Base-by-base conservation (phyloP, 2,113 vertebrate genomes). In the Podocnemis expansa region DNA sequence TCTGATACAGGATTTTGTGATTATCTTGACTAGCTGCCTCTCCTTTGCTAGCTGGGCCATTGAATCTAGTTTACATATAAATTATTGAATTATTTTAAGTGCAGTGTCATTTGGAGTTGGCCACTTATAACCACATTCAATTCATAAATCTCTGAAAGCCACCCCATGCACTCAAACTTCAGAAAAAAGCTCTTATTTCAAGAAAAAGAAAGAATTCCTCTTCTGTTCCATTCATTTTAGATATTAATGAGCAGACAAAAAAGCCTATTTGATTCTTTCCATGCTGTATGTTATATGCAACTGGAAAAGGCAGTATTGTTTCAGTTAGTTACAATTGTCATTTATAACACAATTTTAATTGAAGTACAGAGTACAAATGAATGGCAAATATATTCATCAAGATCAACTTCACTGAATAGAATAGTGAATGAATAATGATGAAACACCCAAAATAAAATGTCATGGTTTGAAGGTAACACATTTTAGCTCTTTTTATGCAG, bases 291-390 rank as follows among this genome's bases (percentile, higher is more conserved):
- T n/a, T 81, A 81, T 73, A 75, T 90, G 85, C 85, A 67, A 78
- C 84, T 96, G 82, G 85, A 93, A 96, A 96, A 94, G 67, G 75
- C 95, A 90, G 43, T 13, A 86, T 91, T 95, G 78, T 93, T 95
- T 89, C 89, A 76, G 87, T 95, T 94, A 85, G 51, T 92, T 94
- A 92, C 2, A 89, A 25, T 91, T 5, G 8, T 96, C 54, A 94
- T 85, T 94, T 94, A 82, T 67, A 95, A 87, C 9, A 2, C 73
- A 79, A 21, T 93, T 96, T 94, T 95, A 96, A 93, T 83, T 94
- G 51, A 94, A 84, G 79, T 83, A 89, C 90, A 91, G 82, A 88
- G 84, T 95, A 76, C 43, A 54, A 9, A 14, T 85, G 93, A 93
- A 84, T 92, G 88, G 93, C 87, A 86, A 89, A 84, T 92, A 43